Percentiles rank a stretch among this genome's conserved stretches.
Evolutionary conservation across 2,113 vertebrate species (phyloP).

Genomic region (Acinonyx jubatus): DNA sequence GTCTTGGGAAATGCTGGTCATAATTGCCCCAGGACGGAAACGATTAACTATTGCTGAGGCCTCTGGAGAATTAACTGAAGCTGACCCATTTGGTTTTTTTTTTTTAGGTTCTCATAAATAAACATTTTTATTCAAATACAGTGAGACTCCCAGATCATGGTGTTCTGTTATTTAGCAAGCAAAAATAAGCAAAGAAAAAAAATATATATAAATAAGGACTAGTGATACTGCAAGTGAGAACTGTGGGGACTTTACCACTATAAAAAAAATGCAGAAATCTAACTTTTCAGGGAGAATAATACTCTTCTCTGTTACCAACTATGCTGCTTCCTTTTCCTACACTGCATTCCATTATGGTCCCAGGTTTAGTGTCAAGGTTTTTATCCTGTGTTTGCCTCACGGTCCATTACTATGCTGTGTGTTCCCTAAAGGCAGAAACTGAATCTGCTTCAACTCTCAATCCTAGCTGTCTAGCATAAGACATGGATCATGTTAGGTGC

Average conservation of each 20-base stretch:
- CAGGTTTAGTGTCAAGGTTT: background rate
- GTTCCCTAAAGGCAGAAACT: background rate
- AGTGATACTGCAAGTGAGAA: background rate
- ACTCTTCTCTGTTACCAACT: background rate
- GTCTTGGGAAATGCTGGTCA: background rate
- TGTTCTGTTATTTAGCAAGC: conserved; percentile 27
- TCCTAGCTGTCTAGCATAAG: background rate
- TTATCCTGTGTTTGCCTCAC: background rate
- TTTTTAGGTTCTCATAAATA: conserved; percentile 49
- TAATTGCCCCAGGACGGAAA: background rate
- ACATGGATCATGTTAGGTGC: background rate
- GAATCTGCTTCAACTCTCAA: background rate
- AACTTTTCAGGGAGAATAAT: background rate
- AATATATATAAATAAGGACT: background rate
- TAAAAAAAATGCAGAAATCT: background rate
- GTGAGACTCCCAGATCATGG: background rate
- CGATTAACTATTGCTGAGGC: background rate
- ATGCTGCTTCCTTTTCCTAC: background rate
- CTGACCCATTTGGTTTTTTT: background rate
- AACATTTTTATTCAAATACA: conserved; percentile 50
- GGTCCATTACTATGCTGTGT: background rate
- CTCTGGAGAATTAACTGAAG: background rate
- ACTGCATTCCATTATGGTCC: background rate
- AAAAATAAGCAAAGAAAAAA: conserved; percentile 20
- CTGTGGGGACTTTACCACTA: background rate